Evolutionary conservation across 2,113 vertebrate genomes (phyloP).

Genomic region (Bungarus multicinctus): DNA sequence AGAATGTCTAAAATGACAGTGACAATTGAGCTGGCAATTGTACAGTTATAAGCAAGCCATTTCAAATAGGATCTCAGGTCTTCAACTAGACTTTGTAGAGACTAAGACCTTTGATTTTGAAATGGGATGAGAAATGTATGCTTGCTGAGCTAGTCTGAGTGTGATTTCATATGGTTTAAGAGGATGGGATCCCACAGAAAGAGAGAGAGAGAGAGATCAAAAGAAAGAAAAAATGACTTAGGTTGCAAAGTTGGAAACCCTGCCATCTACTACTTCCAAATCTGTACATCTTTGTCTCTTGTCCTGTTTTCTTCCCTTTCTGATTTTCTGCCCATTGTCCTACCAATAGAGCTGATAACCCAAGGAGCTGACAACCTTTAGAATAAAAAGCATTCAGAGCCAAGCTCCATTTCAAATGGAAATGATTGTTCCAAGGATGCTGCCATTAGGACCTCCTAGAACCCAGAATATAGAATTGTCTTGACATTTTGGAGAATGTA

Average conservation of each 20-base stretch:
- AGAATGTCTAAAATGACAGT: background rate
- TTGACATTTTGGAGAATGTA: constrained; percentile 23
- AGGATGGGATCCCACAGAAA: background rate
- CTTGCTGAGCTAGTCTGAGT: background rate
- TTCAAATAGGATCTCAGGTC: background rate
- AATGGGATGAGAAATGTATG: background rate
- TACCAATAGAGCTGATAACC: background rate
- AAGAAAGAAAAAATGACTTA: background rate
- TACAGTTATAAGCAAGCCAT: background rate
- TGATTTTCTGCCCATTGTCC: background rate
- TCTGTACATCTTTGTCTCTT: background rate
- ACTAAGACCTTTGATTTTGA: background rate
- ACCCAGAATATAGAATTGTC: background rate
- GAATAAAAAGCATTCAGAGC: background rate
- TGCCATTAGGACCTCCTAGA: background rate
- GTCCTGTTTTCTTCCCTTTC: too few relatives aligned
- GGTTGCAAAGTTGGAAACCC: background rate
- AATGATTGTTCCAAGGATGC: background rate
- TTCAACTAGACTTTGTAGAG: background rate
- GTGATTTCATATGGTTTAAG: background rate
- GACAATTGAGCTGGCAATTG: background rate
- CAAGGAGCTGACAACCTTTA: background rate
- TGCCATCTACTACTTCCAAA: background rate
- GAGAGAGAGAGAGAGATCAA: background rate
- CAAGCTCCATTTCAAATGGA: background rate